Evolutionary conservation across 2,797 vertebrate species (phyloP), one percentile per base, ranked within the genome.

Genomic region (Xenopus petersii): DNA sequence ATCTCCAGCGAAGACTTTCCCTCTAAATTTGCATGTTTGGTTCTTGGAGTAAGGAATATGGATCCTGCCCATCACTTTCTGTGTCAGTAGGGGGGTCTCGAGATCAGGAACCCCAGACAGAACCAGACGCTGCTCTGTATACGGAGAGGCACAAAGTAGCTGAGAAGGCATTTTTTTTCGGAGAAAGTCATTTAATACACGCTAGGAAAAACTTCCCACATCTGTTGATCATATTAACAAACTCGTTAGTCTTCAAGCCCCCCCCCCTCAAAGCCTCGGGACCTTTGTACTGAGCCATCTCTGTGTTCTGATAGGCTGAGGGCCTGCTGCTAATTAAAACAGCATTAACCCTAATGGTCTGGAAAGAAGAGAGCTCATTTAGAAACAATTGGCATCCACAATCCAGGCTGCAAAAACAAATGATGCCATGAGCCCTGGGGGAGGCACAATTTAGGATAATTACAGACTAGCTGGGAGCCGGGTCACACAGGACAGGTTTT

Each of bases 311-410:
- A 94, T 91, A 92, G 91, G 87, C 88, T 86, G 89, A 89, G 88
- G 93, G 92, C 93, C 92, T 91, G 89, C 92, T 86, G 88, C 91
- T 95, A 96, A 98, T 98, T 96, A 96, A 96, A 95, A 93, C 86
- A 89, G 92, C 92, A 94, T 97, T 95, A 95, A 91, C 93, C 89
- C 89, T 95, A 96, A 95, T 94, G 92, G 92, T 91, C 85, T 89
- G 83, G 87, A 90, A 93, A 93, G 91, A 90, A 84, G 89, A 88
- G 90, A 88, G 90, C 85, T 88, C 87, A 88, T 92, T 93, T 92
- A 89, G 89, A 87, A 89, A 87, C 90, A 81, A 87, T 88, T 88
- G 93, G 89, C 92, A 94, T 94, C 93, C 87, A 85, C 88, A 89
- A 89, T 88, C 82, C 87, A 87, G 5, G 24, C 86, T 91, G 87